phyloP scores from a whole-genome alignment of 2,113 vertebrate species.

The Bombycilla garrulus region DNA sequence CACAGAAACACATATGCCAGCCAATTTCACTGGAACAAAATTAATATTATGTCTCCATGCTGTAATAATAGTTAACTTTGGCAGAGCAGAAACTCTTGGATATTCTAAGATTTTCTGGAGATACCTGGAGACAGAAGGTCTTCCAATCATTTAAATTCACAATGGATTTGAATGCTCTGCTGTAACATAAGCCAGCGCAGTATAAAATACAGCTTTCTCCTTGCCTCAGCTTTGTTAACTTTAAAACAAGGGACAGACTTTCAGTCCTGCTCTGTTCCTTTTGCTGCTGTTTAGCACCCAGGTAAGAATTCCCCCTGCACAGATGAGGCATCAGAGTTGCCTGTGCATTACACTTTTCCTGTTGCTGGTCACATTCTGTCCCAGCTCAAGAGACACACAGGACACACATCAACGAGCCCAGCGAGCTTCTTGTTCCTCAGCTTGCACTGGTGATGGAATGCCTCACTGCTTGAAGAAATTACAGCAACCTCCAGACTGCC shows the following conservation, averaged over 20 bases:
- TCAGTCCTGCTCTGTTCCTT: background rate
- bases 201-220: background rate
- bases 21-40: constrained; percentile 71
- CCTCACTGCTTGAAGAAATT: background rate
- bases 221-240: background rate
- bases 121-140: background rate
- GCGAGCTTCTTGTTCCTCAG: background rate
- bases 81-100: constrained; percentile 29
- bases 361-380: background rate
- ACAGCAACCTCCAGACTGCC: background rate
- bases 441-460: background rate
- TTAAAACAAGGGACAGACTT: background rate
- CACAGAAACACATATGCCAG: constrained; percentile 56
- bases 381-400: background rate
- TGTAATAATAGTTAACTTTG: constrained; percentile 71
- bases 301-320: background rate
- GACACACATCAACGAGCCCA: background rate
- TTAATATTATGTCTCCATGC: constrained; percentile 62
- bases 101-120: constrained; percentile 27
- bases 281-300: background rate
- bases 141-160: background rate
- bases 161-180: background rate
- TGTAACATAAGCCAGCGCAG: background rate
- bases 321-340: background rate
- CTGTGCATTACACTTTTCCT: background rate